A percentile compares a stretch with the other conserved stretches of the same genome.
Evolutionary conservation across 2,888 invertebrate species (phyloP).

Genomic region (Leptura quadrifasciata): DNA sequence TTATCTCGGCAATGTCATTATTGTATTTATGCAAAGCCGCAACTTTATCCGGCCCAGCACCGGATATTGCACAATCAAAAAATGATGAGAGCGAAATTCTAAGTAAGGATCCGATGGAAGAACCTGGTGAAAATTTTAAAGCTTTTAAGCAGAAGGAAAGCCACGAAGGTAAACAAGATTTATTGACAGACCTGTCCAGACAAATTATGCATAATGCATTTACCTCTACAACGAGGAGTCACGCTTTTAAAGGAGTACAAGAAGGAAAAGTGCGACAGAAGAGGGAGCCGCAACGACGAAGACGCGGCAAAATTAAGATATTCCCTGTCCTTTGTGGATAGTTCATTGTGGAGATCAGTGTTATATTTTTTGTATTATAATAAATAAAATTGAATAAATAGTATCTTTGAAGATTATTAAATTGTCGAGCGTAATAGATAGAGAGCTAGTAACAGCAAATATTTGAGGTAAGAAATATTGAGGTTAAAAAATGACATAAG

Average conservation of each 20-base stretch:
- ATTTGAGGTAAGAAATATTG: no score
- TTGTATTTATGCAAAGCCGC: neutral
- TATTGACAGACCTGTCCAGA: conserved; percentile 25
- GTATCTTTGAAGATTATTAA: no score
- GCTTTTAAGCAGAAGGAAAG: conserved; percentile 13
- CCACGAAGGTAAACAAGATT: conserved; percentile 31
- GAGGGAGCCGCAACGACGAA: conserved; percentile 12
- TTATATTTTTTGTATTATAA: no score
- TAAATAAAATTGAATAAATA: no score
- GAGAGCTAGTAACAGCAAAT: no score
- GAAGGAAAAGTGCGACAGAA: conserved; percentile 13
- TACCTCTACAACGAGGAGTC: neutral
- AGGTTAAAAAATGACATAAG: no score
- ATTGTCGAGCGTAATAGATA: no score
- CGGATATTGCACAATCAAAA: conserved; percentile 11
- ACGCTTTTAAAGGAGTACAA: neutral
- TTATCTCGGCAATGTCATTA: neutral
- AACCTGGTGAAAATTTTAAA: neutral
- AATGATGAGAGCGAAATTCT: neutral
- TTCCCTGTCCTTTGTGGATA: conserved; percentile 36
- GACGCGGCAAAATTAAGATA: conserved; percentile 27
- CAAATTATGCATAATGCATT: conserved; percentile 34
- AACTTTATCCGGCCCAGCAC: neutral
- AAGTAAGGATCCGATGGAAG: conserved; percentile 11
- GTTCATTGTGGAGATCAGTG: no score